A percentile compares a stretch with the other conserved stretches of the same genome.
These are phyloP conservation scores for Chloroceryle amazona DNA, from an alignment of 2,797 vertebrate genomes.

Conservation along the genomic window DNA sequence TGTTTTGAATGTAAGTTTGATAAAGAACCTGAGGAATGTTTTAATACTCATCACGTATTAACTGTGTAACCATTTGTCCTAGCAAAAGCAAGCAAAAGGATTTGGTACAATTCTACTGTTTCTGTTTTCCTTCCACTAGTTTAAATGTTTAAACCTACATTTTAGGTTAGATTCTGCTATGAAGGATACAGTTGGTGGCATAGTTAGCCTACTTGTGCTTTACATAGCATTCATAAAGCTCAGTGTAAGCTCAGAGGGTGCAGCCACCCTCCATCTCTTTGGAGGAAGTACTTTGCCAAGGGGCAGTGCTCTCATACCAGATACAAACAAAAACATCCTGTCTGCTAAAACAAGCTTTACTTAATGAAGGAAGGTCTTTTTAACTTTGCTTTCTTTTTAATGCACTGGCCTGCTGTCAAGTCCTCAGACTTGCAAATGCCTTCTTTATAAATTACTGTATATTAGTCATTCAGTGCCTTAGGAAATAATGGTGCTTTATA, in stretches of 20 bases:
- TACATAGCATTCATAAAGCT: background rate
- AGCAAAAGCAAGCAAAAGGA: background rate
- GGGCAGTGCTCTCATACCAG: background rate
- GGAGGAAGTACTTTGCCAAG: background rate
- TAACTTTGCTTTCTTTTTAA: background rate
- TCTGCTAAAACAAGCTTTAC: background rate
- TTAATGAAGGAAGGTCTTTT: background rate
- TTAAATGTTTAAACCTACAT: background rate
- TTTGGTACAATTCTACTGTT: background rate
- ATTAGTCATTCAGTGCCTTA: background rate
- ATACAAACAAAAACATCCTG: background rate
- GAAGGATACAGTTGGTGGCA: background rate
- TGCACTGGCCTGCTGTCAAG: background rate
- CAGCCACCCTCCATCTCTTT: background rate
- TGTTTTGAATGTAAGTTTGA: background rate
- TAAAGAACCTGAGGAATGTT: background rate
- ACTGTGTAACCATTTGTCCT: background rate
- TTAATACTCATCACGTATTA: background rate
- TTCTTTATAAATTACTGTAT: slow-evolving; percentile 8
- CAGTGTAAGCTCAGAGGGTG: background rate
- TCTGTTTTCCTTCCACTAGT: background rate
- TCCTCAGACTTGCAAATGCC: background rate
- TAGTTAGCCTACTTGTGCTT: background rate
- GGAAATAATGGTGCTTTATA: slow-evolving; percentile 5
- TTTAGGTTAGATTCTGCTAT: background rate